Evolutionary conservation across 2,797 vertebrate genomes (phyloP), one percentile per base, ranked within the genome.

Genomic region (Falco rusticolus): DNA sequence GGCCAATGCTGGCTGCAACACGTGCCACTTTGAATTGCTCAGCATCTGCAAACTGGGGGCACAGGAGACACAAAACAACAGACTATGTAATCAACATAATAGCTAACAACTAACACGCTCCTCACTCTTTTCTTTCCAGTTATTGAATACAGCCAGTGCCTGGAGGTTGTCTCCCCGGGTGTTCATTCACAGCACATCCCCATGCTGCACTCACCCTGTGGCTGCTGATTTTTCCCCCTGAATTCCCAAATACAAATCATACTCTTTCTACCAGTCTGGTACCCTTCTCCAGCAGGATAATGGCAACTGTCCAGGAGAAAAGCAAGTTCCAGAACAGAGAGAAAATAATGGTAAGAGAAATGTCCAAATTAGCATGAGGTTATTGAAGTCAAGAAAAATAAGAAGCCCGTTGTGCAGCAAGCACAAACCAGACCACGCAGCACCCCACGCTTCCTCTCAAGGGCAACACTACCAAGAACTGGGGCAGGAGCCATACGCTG

Each of bases 1-100:
- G 45, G 25, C 41, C 5, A 2, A 15, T 13, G 47, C 17, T 5
- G 11, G 48, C 64, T 76, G 59, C 39, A n/a, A 5, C 28, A 21
- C 17, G 3, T 3, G 0, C 17, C 15, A 4, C 43, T 34, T 45
- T 24, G 56, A 59, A 63, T 72, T 1, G 0, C 37, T 48, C 45
- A 28, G 57, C 53, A 24, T 48, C 57, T 68, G 64, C 28, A 50
- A 26, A 13, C 34, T 5, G 45, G 25, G 34, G 12, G 13, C 22
- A 26, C 20, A 3, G 29, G 63, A 76, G 65, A 61, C 77, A 74
- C 45, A 75, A 61, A 94, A 39, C 45, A 31, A 31, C 6, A 11
- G 20, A 33, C 63, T 15, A 57, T 3, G 7, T 29, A 19, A 61
- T 57, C 47, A 41, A 41, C 41, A 15, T 41, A 41, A 41, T 41